Evolutionary conservation across 2,797 vertebrate genomes (phyloP).

Genomic region (Ctenosaura bakeri): DNA sequence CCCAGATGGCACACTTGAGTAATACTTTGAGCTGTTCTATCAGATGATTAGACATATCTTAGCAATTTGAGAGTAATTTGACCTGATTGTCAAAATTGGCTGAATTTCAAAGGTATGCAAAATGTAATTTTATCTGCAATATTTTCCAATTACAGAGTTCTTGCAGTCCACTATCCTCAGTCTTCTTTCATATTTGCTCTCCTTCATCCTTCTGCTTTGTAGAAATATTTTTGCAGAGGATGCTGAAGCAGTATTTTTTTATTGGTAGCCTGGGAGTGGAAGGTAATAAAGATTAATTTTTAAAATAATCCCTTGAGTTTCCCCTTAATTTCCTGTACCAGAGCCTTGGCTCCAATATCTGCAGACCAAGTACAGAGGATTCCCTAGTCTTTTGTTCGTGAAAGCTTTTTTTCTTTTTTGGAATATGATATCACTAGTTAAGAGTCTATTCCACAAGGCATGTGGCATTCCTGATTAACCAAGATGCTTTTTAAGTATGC

Average conservation of each 20-base stretch:
- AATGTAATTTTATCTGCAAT: slow-evolving; percentile 12
- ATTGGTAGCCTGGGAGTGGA: slow-evolving; percentile 70
- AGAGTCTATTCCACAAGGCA: slow-evolving; percentile 20
- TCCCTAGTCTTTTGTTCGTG: slow-evolving; percentile 14
- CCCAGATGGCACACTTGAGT: neutral
- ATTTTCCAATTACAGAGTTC: neutral
- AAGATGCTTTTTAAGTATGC: slow-evolving; percentile 32
- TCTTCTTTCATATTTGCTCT: slow-evolving; percentile 69
- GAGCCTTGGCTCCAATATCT: slow-evolving; percentile 72
- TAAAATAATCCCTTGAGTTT: slow-evolving; percentile 77
- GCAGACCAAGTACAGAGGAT: slow-evolving; percentile 14
- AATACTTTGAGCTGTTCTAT: neutral
- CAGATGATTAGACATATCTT: neutral
- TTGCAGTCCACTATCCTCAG: neutral
- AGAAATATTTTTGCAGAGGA: slow-evolving; percentile 75
- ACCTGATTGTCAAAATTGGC: slow-evolving; percentile 21
- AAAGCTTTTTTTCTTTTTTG: neutral
- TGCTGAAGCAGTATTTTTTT: slow-evolving; percentile 73
- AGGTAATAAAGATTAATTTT: slow-evolving; percentile 79
- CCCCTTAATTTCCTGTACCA: slow-evolving; percentile 76
- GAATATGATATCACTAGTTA: neutral
- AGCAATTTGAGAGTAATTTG: slow-evolving; percentile 15
- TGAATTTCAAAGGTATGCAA: slow-evolving; percentile 23
- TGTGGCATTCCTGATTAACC: slow-evolving; percentile 18
- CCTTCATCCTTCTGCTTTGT: slow-evolving; percentile 73